Evolutionary conservation across 2,113 vertebrate species (phyloP), one percentile per base, ranked within the genome.

Genomic region (Ochotona princeps): DNA sequence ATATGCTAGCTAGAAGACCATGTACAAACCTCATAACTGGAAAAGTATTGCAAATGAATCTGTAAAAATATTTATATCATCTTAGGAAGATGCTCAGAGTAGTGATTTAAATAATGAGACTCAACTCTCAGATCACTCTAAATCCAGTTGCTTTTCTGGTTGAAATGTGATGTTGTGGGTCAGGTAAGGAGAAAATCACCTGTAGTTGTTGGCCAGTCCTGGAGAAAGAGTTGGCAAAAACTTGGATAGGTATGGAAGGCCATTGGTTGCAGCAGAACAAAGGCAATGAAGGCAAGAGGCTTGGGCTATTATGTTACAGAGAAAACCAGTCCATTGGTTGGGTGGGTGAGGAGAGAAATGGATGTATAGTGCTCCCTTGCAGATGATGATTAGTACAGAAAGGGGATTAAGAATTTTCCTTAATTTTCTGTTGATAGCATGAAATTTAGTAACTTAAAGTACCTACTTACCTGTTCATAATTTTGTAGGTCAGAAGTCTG

Each of bases 1-100:
- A 72, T 70, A 51, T 82, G 44, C 78, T 28, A 86, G 30, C 7
- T 83, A 30, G 18, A 86, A 91, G 79, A 30, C 35, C 38, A 17
- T 89, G 18, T 80, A 25, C 21, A 95, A 80, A 92, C 80, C 83
- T 49, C 44, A 81, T 76, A 84, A 78, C 28, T 49, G 35, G 32
- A 90, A 83, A 87, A 18, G 87, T 76, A 84, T 66, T 95, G 47
- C 9, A 86, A 82, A 51, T 0, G 51, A 91, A 1, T 44, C 32
- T 79, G 79, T 82, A 38, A 91, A 91, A 94, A n/a, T 92, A 94
- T 89, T 92, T 92, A 65, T 93, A 79, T 54, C 5, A 87, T 65
- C 13, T 83, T 82, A 96, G 32, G 32, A 6, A 49, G 30, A 89
- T 96, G 85, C 83, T 51, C 67, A 93, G 21, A 49, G 87, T 89